Base-by-base conservation (phyloP, 2,113 vertebrate genomes). In the Tursiops truncatus region DNA sequence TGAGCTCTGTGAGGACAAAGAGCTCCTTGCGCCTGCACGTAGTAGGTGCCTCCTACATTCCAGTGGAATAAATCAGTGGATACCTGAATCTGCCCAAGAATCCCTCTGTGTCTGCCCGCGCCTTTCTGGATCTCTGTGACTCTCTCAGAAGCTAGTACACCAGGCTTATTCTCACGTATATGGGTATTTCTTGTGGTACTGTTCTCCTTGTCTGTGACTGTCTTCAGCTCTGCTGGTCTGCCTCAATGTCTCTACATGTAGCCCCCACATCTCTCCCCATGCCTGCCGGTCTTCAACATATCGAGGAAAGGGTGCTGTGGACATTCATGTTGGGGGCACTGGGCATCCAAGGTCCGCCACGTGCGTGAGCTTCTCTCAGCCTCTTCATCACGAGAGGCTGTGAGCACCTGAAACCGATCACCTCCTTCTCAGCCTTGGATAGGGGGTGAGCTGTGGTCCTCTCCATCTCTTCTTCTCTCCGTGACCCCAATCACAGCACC, bases 401-500 rank as follows among this genome's bases (percentile, higher is more conserved):
- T 68, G 95, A 94, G 31, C 70, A 58, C 73, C 87, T 3, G 41
- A 94, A 92, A 91, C 63, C 0, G 67, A 94, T 97, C 81, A 84
- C 62, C 76, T 93, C 84, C 20, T 91, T 90, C 85, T 96, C 91
- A 79, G 71, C 76, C 23, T 25, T 73, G 82, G 74, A 28, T 82
- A 58, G 31, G 28, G 28, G 36, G 82, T 77, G 82, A 95, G 58
- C 89, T 79, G 82, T 93, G 95, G 68, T 85, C 97, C 74, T 97
- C 87, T 93, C 47, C 47, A 80, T 96, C 79, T 88, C 89, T 87
- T 96, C 89, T 44, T 89, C 53, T 97, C 89, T 25, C 26, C 3
- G 36, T 98, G 97, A 97, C 96, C 96, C 95, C 94, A 98, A 95
- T 97, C 97, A 96, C 80, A 97, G 92, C 93, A 86, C 86, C 93